phyloP scores from a whole-genome alignment of 2,888 invertebrate genomes.

The Apodemia mormo region DNA sequence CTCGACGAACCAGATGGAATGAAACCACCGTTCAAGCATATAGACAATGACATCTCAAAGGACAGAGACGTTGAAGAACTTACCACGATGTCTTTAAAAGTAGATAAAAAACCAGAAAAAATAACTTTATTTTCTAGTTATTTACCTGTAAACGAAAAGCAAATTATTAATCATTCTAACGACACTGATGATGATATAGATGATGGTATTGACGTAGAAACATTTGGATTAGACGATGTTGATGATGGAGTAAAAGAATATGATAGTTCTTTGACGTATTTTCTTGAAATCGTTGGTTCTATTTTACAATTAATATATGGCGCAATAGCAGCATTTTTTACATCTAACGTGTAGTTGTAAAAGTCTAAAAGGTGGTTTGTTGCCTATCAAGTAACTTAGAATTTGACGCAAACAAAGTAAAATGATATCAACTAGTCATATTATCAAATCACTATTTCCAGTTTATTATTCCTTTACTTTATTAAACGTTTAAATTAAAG shows the following conservation, averaged over 20 bases:
- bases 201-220: conserved; percentile 17
- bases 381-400: too few species aligned
- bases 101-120: conserved; percentile 67
- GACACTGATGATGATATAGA: conserved; percentile 38
- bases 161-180: conserved; percentile 28
- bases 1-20: conserved; percentile 50
- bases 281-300: conserved; percentile 56
- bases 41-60: conserved; percentile 53
- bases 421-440: not conserved
- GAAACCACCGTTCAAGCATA: conserved; percentile 45
- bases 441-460: not conserved
- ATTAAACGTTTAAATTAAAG: too few species aligned
- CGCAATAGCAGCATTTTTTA: not conserved
- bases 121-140: conserved; percentile 58
- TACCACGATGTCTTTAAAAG: conserved; percentile 50
- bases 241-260: conserved; percentile 36
- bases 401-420: not conserved
- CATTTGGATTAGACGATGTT: conserved; percentile 30
- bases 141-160: conserved; percentile 44
- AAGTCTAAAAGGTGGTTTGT: not conserved
- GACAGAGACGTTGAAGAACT: conserved; percentile 65
- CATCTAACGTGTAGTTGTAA: not conserved
- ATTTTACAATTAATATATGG: conserved; percentile 1
- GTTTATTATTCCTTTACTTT: too few species aligned
- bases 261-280: conserved; percentile 48